Evolutionary conservation across 2,888 invertebrate genomes (phyloP).

Genomic region (Apodemia hepburni): DNA sequence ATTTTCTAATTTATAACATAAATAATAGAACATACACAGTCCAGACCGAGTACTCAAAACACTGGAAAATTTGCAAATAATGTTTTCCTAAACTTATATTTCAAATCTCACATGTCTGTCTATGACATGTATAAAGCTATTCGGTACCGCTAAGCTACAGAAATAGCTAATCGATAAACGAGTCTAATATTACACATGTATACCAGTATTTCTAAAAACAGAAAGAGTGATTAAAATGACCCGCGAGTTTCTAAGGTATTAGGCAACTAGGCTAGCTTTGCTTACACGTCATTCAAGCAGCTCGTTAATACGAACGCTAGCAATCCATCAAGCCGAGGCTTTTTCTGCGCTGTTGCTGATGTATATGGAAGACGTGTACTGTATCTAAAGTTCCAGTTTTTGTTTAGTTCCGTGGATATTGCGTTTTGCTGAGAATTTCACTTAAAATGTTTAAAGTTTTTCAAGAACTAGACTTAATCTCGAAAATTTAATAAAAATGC

Average conservation of each 20-base stretch:
- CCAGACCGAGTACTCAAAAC: too few species aligned
- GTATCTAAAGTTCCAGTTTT: conserved; percentile 13
- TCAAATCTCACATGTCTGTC: too few species aligned
- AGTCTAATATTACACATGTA: too few species aligned
- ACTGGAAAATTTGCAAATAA: too few species aligned
- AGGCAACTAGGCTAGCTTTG: conserved; percentile 13
- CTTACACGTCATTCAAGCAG: conserved; percentile 19
- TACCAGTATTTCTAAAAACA: not conserved
- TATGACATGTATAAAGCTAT: too few species aligned
- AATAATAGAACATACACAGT: too few species aligned
- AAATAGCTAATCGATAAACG: too few species aligned
- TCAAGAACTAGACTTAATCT: not conserved
- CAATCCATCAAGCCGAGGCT: conserved; percentile 44
- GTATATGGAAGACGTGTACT: conserved; percentile 15
- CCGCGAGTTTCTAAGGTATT: not conserved
- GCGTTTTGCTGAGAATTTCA: conserved; percentile 11
- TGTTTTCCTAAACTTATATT: too few species aligned
- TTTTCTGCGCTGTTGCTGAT: conserved; percentile 34
- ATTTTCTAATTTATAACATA: too few species aligned
- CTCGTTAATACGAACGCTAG: conserved; percentile 41
- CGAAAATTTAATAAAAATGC: too few species aligned
- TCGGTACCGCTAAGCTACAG: too few species aligned
- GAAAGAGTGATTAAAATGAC: not conserved
- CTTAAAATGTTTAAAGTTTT: conserved; percentile 7
- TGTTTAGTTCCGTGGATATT: not conserved